A percentile compares a stretch with the other conserved stretches of the same genome.
Conservation (phyloP, 2,888 invertebrate genomes). For the Lasius platythorax region DNA sequence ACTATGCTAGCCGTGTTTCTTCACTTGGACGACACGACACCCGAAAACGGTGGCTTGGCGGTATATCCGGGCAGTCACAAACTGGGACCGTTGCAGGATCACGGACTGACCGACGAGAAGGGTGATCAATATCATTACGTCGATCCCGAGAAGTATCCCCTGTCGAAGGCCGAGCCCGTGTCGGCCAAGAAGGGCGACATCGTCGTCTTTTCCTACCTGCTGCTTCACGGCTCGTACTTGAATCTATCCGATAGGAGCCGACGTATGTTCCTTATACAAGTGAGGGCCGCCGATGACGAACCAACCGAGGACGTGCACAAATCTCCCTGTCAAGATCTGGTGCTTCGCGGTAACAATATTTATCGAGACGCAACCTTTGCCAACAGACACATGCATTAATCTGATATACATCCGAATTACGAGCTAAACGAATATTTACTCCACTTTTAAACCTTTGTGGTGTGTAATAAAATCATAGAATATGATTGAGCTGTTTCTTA, state of each 20-base stretch:
- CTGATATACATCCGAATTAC: not conserved
- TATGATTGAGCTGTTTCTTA: not conserved
- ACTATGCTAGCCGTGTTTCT: conserved; percentile 88
- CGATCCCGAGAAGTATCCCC: conserved; percentile 86
- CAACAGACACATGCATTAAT: conserved; percentile 74
- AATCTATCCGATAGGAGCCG: conserved; percentile 86
- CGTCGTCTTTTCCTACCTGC: conserved; percentile 88
- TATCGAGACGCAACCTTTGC: conserved; percentile 83
- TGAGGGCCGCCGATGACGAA: conserved; percentile 87
- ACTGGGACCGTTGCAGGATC: conserved; percentile 87
- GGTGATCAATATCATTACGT: conserved; percentile 86
- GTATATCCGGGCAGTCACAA: conserved; percentile 89
- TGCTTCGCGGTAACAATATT: conserved; percentile 87
- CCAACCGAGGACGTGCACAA: conserved; percentile 85
- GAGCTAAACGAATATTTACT: not conserved
- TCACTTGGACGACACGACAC: conserved; percentile 87
- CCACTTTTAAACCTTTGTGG: not conserved
- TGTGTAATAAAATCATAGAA: not conserved
- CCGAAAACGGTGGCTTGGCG: conserved; percentile 88
- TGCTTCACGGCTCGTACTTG: conserved; percentile 88
- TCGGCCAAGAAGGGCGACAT: conserved; percentile 87
- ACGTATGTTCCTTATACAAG: conserved; percentile 88
- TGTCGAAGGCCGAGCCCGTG: conserved; percentile 87
- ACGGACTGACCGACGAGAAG: conserved; percentile 85
- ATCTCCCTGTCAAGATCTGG: conserved; percentile 87